A percentile compares a stretch with the other conserved stretches of the same genome.
Conservation (phyloP, 2,113 vertebrate species). For the Motacilla alba region DNA sequence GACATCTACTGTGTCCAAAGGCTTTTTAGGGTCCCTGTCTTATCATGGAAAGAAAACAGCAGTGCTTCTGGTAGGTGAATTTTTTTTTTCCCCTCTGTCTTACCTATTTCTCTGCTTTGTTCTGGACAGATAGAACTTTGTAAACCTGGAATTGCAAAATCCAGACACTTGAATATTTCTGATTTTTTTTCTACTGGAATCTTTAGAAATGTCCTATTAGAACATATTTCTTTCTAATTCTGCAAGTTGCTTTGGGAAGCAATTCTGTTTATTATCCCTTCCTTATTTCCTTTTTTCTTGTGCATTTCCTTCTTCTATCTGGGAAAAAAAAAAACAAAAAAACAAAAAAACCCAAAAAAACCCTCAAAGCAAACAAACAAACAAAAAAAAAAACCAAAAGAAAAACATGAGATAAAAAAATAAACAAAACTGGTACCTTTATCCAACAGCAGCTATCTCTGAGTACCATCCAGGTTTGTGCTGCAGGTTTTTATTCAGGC, state of each 20-base stretch:
- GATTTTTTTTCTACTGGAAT: not conserved
- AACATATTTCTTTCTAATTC: not conserved
- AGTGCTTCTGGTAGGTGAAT: not conserved
- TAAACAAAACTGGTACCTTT: fast-evolving
- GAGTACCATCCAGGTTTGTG: not conserved
- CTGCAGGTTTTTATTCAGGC: not conserved
- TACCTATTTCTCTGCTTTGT: not conserved
- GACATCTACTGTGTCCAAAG: fast-evolving
- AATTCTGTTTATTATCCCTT: not conserved
- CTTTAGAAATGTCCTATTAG: not conserved
- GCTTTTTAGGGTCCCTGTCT: fast-evolving
- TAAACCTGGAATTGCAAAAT: not conserved
- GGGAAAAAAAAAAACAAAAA: not conserved
- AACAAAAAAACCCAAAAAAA: not conserved
- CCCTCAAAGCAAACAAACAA: not conserved
- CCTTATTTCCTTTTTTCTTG: not conserved
- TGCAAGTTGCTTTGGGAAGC: not conserved
- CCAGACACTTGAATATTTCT: not conserved
- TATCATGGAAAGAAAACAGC: not conserved
- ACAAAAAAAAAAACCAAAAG: not conserved
- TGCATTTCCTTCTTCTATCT: not conserved
- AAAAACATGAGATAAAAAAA: not conserved
- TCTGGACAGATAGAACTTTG: not conserved
- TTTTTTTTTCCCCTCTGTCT: not conserved
- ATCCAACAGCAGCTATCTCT: not conserved